Evolutionary conservation across 2,113 vertebrate genomes (phyloP).

Genomic region (Melospiza melodia): DNA sequence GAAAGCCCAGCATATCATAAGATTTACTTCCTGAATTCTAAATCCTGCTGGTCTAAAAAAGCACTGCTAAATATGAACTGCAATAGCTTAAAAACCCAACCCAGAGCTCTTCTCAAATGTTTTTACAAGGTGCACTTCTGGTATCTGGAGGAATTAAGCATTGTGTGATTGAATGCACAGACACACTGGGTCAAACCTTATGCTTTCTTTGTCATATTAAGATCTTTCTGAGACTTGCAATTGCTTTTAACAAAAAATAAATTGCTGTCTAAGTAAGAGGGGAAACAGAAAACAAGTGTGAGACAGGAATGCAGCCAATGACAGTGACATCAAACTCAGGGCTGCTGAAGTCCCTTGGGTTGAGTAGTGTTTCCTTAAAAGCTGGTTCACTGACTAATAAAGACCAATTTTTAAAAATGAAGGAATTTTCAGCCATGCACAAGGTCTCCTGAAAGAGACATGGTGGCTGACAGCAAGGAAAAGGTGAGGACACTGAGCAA

Average conservation of each 20-base stretch:
- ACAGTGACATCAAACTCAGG: not conserved
- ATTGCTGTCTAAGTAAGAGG: not conserved
- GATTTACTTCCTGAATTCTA: constrained; percentile 15
- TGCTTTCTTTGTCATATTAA: not conserved
- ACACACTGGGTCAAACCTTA: not conserved
- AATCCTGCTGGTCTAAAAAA: constrained; percentile 7
- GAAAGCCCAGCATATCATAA: constrained; percentile 1
- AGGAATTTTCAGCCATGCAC: not conserved
- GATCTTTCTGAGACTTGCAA: not conserved
- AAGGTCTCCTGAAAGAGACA: not conserved
- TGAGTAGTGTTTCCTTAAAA: not conserved
- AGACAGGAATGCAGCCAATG: not conserved
- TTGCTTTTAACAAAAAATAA: not conserved
- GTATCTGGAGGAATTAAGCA: not conserved
- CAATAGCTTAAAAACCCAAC: not conserved
- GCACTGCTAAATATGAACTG: not conserved
- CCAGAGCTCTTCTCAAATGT: not conserved
- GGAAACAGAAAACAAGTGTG: not conserved
- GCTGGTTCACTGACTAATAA: not conserved
- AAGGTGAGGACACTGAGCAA: not conserved
- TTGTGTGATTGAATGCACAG: not conserved
- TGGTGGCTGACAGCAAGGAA: not conserved
- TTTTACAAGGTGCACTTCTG: not conserved
- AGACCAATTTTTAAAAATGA: not conserved
- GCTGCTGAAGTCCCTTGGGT: not conserved